Evolutionary conservation across 2,888 invertebrate genomes (phyloP).

Genomic region (Junonia oenone): DNA sequence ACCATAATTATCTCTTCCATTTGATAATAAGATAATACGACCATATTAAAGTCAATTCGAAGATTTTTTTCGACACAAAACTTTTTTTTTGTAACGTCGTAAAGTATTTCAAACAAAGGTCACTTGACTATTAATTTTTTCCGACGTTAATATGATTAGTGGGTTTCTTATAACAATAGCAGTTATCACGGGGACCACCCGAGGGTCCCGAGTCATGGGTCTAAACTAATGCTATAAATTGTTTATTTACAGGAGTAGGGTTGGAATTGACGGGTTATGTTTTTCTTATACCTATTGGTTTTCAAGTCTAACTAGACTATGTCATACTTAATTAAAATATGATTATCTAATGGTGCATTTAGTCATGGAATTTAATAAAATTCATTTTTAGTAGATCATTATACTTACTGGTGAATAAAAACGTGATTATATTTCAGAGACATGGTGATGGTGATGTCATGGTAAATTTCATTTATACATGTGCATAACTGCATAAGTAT

Average conservation of each 20-base stretch:
- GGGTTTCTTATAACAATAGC: constrained; percentile 25
- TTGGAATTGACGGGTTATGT: background rate
- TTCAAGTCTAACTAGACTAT: background rate
- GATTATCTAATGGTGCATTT: no score
- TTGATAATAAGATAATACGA: background rate
- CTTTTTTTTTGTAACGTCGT: background rate
- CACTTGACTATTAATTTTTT: constrained; percentile 22
- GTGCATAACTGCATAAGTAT: no score
- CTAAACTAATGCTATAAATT: constrained; percentile 3
- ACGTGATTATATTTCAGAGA: no score
- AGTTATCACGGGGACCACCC: constrained; percentile 26
- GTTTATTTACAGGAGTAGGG: background rate
- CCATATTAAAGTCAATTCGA: background rate
- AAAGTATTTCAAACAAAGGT: constrained; percentile 24
- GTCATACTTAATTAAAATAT: background rate
- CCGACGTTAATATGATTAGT: constrained; percentile 32
- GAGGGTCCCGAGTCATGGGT: constrained; percentile 6
- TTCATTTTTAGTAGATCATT: no score
- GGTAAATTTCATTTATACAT: no score
- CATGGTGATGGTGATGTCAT: no score
- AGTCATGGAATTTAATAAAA: no score
- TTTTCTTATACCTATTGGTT: background rate
- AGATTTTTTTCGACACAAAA: background rate
- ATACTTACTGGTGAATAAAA: no score
- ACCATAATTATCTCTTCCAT: background rate